phyloP scores from a whole-genome alignment of 1,140 invertebrate genomes.

The Drosophila bocki region DNA sequence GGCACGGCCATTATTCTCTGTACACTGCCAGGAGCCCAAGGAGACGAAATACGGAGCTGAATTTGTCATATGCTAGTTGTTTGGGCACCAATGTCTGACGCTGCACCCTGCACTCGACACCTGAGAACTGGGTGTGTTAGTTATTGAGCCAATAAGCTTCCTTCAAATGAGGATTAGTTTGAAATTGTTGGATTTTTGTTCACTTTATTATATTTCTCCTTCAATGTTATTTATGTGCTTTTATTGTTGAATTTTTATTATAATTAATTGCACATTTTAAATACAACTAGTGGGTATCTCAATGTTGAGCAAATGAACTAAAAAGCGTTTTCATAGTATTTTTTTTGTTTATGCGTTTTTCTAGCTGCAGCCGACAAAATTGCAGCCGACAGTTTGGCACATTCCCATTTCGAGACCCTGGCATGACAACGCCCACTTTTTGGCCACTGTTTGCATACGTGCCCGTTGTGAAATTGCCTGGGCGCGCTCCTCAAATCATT shows the following conservation, averaged over 20 bases:
- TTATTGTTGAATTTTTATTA: background rate
- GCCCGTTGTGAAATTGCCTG: constrained; percentile 80
- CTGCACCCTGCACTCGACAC: background rate
- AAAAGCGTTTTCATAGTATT: background rate
- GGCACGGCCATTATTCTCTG: constrained; percentile 40
- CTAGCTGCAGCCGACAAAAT: constrained; percentile 59
- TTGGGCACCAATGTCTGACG: constrained; percentile 33
- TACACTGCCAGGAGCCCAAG: constrained; percentile 34
- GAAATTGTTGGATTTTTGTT: no score
- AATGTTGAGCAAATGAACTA: background rate
- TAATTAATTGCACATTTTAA: background rate
- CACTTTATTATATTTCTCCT: no score
- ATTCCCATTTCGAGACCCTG: constrained; percentile 20
- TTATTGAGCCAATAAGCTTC: background rate
- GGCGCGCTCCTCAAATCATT: constrained; percentile 72
- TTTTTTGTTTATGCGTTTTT: constrained; percentile 34
- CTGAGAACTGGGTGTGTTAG: background rate
- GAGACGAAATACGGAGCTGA: constrained; percentile 53
- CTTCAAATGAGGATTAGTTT: background rate
- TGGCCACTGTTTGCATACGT: constrained; percentile 75
- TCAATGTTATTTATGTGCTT: background rate
- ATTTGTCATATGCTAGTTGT: constrained; percentile 53
- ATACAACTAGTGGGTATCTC: background rate
- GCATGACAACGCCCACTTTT: constrained; percentile 28
- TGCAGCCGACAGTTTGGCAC: constrained; percentile 70